Evolutionary conservation across 2,797 vertebrate genomes (phyloP).

Genomic region (Gallirallus australis): DNA sequence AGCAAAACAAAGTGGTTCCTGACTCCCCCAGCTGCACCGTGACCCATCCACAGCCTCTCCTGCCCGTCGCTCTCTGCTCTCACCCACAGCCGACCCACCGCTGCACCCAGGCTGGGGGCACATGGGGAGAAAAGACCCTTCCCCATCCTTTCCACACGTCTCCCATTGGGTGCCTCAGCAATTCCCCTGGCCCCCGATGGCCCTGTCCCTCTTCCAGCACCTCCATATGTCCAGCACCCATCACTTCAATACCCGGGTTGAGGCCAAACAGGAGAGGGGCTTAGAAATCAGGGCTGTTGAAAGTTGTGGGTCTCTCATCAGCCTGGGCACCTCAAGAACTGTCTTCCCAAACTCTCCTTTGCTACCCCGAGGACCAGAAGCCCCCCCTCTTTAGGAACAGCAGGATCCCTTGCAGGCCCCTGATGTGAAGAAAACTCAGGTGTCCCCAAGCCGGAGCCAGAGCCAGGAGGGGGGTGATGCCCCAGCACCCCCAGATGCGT

Average conservation of each 20-base stretch:
- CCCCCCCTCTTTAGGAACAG: not conserved
- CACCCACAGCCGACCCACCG: not conserved
- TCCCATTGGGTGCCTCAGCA: not conserved
- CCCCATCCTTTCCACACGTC: accelerated
- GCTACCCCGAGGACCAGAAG: not conserved
- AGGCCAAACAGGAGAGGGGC: not conserved
- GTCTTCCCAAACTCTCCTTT: not conserved
- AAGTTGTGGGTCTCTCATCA: not conserved
- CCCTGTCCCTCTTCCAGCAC: not conserved
- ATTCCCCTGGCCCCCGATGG: not conserved
- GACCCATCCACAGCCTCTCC: accelerated
- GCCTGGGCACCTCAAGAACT: not conserved
- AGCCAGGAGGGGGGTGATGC: not conserved
- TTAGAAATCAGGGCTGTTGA: not conserved
- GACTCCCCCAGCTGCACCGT: not conserved
- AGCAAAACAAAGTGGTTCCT: conserved; percentile 10
- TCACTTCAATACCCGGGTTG: too few species aligned
- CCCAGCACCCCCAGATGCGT: accelerated
- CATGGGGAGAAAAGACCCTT: not conserved
- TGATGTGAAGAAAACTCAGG: not conserved
- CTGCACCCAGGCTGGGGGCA: not conserved
- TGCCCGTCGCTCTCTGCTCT: not conserved
- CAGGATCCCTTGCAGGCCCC: not conserved
- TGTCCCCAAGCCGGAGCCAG: not conserved
- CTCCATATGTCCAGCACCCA: not conserved